Evolutionary conservation across 2,113 vertebrate species (phyloP).

Genomic region (Carollia perspicillata): DNA sequence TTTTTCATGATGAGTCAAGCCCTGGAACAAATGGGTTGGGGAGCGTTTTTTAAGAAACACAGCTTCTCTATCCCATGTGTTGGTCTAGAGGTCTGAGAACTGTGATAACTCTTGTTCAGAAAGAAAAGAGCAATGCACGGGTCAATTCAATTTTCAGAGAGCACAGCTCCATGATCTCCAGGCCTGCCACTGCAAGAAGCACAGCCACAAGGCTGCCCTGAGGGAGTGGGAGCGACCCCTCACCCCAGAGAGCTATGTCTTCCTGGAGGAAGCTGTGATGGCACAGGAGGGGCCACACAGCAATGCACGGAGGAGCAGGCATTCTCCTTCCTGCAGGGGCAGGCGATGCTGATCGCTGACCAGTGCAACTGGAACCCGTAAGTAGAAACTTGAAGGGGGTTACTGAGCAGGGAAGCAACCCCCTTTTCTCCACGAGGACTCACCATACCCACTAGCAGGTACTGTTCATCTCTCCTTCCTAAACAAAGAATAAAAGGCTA

Average conservation of each 20-base stretch:
- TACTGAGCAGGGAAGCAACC: not conserved
- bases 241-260: not conserved
- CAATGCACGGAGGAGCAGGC: not conserved
- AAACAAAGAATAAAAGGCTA: not conserved
- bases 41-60: not conserved
- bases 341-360: not conserved
- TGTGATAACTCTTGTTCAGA: not conserved
- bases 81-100: not conserved
- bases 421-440: not conserved
- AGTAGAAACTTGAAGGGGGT: not conserved
- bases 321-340: not conserved
- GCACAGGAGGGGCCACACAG: not conserved
- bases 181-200: not conserved
- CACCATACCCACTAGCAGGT: not conserved
- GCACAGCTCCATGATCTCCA: not conserved
- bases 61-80: not conserved
- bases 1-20: not conserved
- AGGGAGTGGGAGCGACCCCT: rapidly evolving
- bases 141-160: not conserved
- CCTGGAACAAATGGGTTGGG: not conserved
- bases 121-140: not conserved
- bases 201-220: not conserved
- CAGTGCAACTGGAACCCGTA: not conserved
- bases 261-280: not conserved
- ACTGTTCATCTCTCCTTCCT: not conserved